phyloP scores from a whole-genome alignment of 2,113 vertebrate genomes.

The Bujurquina vittata region DNA sequence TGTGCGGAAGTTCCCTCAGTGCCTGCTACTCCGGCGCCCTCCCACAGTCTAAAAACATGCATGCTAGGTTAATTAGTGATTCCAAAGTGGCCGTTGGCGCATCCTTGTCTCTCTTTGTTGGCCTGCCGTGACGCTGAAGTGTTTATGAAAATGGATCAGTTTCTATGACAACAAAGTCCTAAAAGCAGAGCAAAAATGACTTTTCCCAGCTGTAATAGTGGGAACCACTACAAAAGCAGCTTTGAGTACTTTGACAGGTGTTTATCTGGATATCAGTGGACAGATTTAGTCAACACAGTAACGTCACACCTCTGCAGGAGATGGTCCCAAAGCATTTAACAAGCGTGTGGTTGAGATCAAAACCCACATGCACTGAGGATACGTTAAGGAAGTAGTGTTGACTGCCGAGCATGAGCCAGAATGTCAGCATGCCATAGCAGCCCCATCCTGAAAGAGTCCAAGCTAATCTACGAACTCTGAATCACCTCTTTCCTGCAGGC shows the following conservation, averaged over 20 bases:
- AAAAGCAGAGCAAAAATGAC: not conserved
- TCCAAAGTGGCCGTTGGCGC: not conserved
- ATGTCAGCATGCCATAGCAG: not conserved
- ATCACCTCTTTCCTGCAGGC: constrained; percentile 77
- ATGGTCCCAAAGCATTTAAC: not conserved
- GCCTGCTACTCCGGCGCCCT: not conserved
- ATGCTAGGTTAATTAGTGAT: not conserved
- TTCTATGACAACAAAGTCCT: not conserved
- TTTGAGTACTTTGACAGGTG: not conserved
- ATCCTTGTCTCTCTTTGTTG: not conserved
- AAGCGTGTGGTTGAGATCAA: not conserved
- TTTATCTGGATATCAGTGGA: not conserved
- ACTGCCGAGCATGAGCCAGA: not conserved
- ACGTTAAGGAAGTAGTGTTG: fast-evolving
- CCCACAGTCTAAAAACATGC: not conserved
- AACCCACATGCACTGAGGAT: not conserved
- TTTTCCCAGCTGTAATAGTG: not conserved
- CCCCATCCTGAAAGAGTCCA: not conserved
- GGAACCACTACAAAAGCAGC: not conserved
- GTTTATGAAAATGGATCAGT: not conserved
- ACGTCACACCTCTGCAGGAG: not conserved
- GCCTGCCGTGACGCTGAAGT: not conserved
- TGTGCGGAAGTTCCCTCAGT: not conserved
- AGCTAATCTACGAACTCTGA: not conserved
- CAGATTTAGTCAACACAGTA: not conserved